These are phyloP conservation scores for Diplodus sargus DNA, from an alignment of 2,797 vertebrate species.

Conservation along the genomic window DNA sequence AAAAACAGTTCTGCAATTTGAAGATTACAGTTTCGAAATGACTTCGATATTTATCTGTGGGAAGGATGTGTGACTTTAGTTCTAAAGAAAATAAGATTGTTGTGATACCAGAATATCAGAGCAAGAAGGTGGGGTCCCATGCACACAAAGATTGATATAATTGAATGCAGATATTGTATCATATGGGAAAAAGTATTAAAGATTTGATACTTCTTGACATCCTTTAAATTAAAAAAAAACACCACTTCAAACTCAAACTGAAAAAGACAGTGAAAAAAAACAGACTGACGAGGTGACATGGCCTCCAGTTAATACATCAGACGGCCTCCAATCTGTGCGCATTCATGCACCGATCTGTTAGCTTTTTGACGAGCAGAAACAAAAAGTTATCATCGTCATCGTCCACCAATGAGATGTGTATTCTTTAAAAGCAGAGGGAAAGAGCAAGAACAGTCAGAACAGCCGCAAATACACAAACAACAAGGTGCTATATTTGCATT, in stretches of 20 bases:
- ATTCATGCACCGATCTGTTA: not conserved
- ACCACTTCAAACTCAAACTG: not conserved
- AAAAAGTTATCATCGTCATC: constrained; percentile 16
- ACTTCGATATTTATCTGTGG: not conserved
- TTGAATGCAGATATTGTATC: too few relatives aligned
- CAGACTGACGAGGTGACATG: constrained; percentile 15
- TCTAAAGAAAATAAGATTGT: not conserved
- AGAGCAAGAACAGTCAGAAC: constrained; percentile 77
- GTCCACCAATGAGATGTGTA: constrained; percentile 6
- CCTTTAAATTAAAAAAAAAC: not conserved
- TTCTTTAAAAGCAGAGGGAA: constrained; percentile 70
- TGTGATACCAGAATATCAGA: too few relatives aligned
- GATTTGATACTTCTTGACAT: too few relatives aligned
- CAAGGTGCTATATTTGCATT: constrained; percentile 84
- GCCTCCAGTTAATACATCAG: constrained; percentile 6
- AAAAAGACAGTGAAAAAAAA: not conserved
- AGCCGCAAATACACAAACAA: constrained; percentile 70
- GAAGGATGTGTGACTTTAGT: not conserved
- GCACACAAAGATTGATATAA: too few relatives aligned
- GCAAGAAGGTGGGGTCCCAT: too few relatives aligned
- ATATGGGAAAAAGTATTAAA: too few relatives aligned
- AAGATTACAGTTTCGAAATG: too few relatives aligned
- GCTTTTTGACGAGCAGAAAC: not conserved
- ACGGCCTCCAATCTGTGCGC: constrained; percentile 4
- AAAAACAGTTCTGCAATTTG: not conserved